These are phyloP conservation scores for Ypsolopha scabrella DNA, from an alignment of 2,888 invertebrate species.

Conservation along the genomic window DNA sequence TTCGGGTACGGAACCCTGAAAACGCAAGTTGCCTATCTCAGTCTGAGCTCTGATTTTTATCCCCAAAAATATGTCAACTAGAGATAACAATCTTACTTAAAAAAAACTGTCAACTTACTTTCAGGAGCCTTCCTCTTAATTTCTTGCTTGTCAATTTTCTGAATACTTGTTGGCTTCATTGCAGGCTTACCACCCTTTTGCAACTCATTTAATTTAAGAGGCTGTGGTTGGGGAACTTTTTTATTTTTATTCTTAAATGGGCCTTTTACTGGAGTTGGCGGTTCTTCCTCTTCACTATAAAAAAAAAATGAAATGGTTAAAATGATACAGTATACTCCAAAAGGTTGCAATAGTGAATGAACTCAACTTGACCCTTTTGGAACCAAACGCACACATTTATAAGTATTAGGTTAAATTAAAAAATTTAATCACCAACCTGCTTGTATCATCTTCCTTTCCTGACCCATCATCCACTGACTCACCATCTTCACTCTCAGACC, in stretches of 20 bases:
- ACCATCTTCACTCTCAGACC: slow-evolving; percentile 12
- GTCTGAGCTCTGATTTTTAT: no score
- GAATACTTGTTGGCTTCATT: not conserved
- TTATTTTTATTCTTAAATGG: slow-evolving; percentile 3
- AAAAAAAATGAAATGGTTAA: not conserved
- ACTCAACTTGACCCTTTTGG: no score
- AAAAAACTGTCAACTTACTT: not conserved
- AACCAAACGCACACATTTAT: no score
- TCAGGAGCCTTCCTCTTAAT: not conserved
- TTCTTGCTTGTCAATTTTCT: not conserved
- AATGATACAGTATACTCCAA: not conserved
- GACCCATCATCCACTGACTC: slow-evolving; percentile 14
- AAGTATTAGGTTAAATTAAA: not conserved
- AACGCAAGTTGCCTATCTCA: no score
- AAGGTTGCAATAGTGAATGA: not conserved
- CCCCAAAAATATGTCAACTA: no score
- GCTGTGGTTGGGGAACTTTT: slow-evolving; percentile 1
- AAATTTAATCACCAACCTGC: slow-evolving; percentile 2
- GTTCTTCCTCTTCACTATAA: slow-evolving; percentile 21
- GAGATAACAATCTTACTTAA: no score
- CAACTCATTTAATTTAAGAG: not conserved
- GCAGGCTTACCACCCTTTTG: not conserved
- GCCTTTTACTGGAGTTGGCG: slow-evolving; percentile 6
- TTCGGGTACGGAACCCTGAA: no score
- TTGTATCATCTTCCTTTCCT: slow-evolving; percentile 7